phyloP scores from a whole-genome alignment of 2,888 invertebrate genomes.

The Tinea pellionella region DNA sequence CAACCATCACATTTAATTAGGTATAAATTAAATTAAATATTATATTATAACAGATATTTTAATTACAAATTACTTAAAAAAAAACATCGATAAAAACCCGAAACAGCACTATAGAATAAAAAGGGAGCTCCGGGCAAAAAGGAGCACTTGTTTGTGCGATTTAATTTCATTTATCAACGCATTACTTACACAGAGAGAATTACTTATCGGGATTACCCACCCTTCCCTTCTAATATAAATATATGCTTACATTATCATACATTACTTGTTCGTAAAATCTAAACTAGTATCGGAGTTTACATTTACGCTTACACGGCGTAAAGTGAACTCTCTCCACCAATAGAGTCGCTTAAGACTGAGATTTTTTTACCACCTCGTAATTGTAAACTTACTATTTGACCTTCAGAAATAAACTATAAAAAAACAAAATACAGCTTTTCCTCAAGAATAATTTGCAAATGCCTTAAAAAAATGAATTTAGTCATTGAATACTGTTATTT shows the following conservation, averaged over 20 bases:
- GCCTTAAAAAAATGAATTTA: too few relatives aligned
- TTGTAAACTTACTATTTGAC: too few relatives aligned
- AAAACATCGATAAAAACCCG: background rate
- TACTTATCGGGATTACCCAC: slow-evolving; percentile 63
- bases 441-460: too few relatives aligned
- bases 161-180: slow-evolving; percentile 71
- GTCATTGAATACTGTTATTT: too few relatives aligned
- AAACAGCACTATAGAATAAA: slow-evolving; percentile 20
- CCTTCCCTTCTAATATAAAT: slow-evolving; percentile 26
- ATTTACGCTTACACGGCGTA: too few relatives aligned
- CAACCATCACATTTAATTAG: too few relatives aligned
- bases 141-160: slow-evolving; percentile 68
- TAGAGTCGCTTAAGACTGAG: too few relatives aligned
- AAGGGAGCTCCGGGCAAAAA: slow-evolving; percentile 51
- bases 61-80: slow-evolving; percentile 15
- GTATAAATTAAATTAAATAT: too few relatives aligned
- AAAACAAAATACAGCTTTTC: too few relatives aligned
- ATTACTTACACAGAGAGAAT: slow-evolving; percentile 66
- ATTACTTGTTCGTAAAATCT: background rate
- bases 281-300: too few relatives aligned
- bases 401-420: too few relatives aligned
- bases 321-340: slow-evolving; percentile 15
- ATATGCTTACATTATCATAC: background rate
- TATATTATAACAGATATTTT: slow-evolving; percentile 22
- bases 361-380: too few relatives aligned